Evolutionary conservation across 2,113 vertebrate genomes (phyloP).

Genomic region (Artemisiospiza belli): DNA sequence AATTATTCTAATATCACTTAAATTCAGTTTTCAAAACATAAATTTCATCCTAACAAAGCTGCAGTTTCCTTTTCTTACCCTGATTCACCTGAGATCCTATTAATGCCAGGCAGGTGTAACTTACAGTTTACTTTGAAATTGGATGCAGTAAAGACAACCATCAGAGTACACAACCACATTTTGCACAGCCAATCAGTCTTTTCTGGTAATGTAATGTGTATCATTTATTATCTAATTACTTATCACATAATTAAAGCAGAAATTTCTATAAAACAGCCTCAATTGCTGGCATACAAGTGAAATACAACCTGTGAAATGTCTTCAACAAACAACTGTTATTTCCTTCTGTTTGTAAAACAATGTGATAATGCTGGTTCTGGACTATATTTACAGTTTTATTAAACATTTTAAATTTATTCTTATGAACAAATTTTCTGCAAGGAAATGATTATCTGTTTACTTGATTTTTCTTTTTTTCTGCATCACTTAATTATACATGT

Average conservation of each 20-base stretch:
- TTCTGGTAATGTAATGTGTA: neutral
- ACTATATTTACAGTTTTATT: neutral
- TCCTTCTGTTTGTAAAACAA: neutral
- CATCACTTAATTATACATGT: neutral
- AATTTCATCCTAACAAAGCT: neutral
- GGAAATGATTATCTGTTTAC: neutral
- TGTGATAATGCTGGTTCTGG: neutral
- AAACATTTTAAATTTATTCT: neutral
- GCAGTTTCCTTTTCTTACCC: neutral
- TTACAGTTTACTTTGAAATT: neutral
- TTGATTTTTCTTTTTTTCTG: neutral
- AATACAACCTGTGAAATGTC: neutral
- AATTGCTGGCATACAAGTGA: neutral
- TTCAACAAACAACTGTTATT: neutral
- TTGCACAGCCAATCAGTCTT: neutral
- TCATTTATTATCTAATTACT: neutral
- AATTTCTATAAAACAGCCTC: neutral
- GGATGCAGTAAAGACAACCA: neutral
- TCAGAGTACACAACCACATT: neutral
- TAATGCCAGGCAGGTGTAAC: neutral
- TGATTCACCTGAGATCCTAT: neutral
- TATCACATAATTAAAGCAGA: neutral
- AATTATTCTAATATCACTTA: neutral
- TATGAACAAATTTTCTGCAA: neutral
- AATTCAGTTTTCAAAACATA: neutral